These are phyloP conservation scores for Caiman crocodilus DNA, from an alignment of 2,797 vertebrate species.

Conservation along the genomic window DNA sequence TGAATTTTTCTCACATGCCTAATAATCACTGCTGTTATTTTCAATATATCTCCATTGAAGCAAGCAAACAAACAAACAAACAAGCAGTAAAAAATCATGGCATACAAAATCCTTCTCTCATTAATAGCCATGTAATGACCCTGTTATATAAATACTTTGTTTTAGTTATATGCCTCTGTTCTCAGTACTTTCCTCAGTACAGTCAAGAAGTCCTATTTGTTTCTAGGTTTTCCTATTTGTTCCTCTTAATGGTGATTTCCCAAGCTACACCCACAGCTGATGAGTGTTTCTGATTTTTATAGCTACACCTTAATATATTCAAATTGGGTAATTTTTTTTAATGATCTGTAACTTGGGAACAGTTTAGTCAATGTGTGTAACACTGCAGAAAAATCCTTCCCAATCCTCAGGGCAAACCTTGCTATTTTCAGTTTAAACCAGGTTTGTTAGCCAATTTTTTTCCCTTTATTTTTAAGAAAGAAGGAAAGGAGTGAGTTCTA, in stretches of 20 bases:
- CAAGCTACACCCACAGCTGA: slow-evolving; percentile 6
- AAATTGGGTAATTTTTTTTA: slow-evolving; percentile 57
- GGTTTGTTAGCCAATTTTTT: slow-evolving; percentile 44
- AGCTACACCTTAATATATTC: slow-evolving; percentile 43
- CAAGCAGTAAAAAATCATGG: fast-evolving
- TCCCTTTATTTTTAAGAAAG: slow-evolving; percentile 45
- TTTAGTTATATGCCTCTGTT: not conserved
- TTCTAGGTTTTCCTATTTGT: slow-evolving; percentile 22
- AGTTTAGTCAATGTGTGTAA: not conserved
- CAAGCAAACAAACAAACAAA: not conserved
- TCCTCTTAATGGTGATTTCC: slow-evolving; percentile 6
- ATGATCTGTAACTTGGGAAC: slow-evolving; percentile 50
- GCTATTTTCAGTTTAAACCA: slow-evolving; percentile 35
- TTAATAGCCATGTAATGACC: not conserved
- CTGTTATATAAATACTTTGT: fast-evolving
- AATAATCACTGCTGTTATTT: not conserved
- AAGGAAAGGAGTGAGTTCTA: not conserved
- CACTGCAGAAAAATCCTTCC: slow-evolving; percentile 21
- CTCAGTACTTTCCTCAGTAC: not conserved
- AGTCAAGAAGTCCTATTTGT: not conserved
- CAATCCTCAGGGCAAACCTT: slow-evolving; percentile 2
- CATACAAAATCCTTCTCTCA: not conserved
- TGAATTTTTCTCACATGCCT: not conserved
- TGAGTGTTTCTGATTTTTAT: slow-evolving; percentile 30
- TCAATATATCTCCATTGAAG: not conserved